Evolutionary conservation across 2,888 invertebrate genomes (phyloP), one percentile per base, ranked within the genome.

Genomic region (Drosophila conformis): DNA sequence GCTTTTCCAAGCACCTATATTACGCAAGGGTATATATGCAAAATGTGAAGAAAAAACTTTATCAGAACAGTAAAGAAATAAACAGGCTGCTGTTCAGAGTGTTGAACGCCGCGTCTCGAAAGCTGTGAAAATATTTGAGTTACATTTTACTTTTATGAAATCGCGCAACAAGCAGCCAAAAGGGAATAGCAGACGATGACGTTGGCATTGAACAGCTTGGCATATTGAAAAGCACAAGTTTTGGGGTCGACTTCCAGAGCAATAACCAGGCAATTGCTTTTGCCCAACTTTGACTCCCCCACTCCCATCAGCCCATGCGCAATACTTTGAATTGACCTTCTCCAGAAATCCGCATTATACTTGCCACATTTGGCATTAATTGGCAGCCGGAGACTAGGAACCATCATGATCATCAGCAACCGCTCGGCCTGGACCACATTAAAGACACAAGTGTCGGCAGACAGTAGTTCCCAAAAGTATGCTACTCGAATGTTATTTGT

Each of bases 401-500:
- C 42, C 40, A 56, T 64, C 67, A 67, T 59, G 80, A 77, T 67
- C 58, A 61, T n/a, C 36, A 42, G 54, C 61, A 62, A 21, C 35
- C 57, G 49, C 33, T 38, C 31, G n/a, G 48, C 1, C 46, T 51
- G 52, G 52, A 49, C 42, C 65, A 46, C 64, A 66, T 69, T 61
- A 75, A 75, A 72, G 68, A 54, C 65, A 68, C 73, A 67, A 76
- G 65, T 72, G 73, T 67, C 56, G 69, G 62, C 53, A 27, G 56
- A 29, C 29, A 13, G 52, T 21, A 8, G 49, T 68, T 52, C 62
- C 63, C 27, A 65, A 77, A 79, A 86, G 81, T 81, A 63, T 73
- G 84, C 79, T 73, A 66, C 82, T 87, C 73, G 70, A 89, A 75
- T 86, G 78, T 87, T 84, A 89, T 89, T 89, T 89, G 89, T 78